These are phyloP conservation scores for Diplodus puntazzo DNA, from an alignment of 2,797 vertebrate species.

Conservation along the genomic window DNA sequence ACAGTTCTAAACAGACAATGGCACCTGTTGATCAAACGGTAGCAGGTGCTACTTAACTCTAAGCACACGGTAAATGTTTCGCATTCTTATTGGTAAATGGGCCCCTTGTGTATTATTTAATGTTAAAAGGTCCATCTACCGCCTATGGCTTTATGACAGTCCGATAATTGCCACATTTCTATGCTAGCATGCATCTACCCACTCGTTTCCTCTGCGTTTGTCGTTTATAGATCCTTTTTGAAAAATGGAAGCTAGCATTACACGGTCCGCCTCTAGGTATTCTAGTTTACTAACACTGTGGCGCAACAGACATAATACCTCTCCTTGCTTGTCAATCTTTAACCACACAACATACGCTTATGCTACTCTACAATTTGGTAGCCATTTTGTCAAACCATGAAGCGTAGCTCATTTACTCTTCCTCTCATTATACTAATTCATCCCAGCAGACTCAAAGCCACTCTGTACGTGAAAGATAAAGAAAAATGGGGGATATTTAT, in stretches of 20 bases:
- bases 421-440: slow-evolving; percentile 73
- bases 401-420: slow-evolving; percentile 61
- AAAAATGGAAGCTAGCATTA: slow-evolving; percentile 27
- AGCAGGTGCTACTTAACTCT: slow-evolving; percentile 21
- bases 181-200: slow-evolving; percentile 11
- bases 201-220: slow-evolving; percentile 24
- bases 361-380: slow-evolving; percentile 56
- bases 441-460: slow-evolving; percentile 48
- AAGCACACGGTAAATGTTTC: slow-evolving; percentile 19
- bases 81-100: neutral
- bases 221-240: slow-evolving; percentile 38
- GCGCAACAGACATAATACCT: slow-evolving; percentile 12
- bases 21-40: neutral
- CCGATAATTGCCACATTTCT: slow-evolving; percentile 43
- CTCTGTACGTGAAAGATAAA: slow-evolving; percentile 76
- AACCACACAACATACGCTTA: slow-evolving; percentile 20
- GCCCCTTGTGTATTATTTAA: slow-evolving; percentile 34
- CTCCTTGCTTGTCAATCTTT: slow-evolving; percentile 43
- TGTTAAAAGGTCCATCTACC: slow-evolving; percentile 14
- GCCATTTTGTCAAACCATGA: slow-evolving; percentile 72
- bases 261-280: slow-evolving; percentile 13
- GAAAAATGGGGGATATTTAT: slow-evolving; percentile 67
- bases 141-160: slow-evolving; percentile 21
- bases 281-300: neutral
- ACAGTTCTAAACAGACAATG: slow-evolving; percentile 2